A percentile compares a stretch with the other conserved stretches of the same genome.
These are phyloP conservation scores for Limanda limanda DNA, from an alignment of 2,113 vertebrate genomes.

Conservation along the genomic window DNA sequence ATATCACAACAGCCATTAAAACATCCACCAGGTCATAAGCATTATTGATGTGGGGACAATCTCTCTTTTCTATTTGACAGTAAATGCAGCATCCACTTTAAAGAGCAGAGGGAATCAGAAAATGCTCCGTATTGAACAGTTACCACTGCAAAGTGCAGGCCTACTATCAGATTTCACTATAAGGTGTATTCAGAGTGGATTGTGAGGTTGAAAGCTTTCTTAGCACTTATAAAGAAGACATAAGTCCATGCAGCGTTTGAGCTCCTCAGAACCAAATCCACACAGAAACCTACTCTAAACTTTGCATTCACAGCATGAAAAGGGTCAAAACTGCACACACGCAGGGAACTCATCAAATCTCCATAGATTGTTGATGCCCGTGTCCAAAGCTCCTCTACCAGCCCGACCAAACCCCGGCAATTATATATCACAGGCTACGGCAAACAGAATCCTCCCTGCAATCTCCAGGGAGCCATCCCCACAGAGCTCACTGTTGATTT, in stretches of 20 bases:
- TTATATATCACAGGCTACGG: constrained; percentile 20
- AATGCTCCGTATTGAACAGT: constrained; percentile 1
- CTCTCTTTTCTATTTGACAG: constrained; percentile 8
- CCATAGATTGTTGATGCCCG: constrained; percentile 8
- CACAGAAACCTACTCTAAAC: constrained; percentile 11
- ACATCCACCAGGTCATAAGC: not conserved
- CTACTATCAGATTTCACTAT: constrained; percentile 7
- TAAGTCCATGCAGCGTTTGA: not conserved
- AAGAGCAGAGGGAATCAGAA: constrained; percentile 17
- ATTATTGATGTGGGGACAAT: not conserved
- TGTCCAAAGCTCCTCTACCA: constrained; percentile 10
- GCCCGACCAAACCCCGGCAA: constrained; percentile 8
- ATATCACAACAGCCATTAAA: no score
- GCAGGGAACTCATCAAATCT: constrained; percentile 9
- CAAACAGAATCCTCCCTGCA: not conserved
- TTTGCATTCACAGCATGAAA: constrained; percentile 5
- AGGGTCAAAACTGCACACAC: not conserved
- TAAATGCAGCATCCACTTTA: constrained; percentile 7
- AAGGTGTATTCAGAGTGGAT: constrained; percentile 11
- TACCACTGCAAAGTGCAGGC: not conserved
- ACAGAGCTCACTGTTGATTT: constrained; percentile 10
- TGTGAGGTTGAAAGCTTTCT: constrained; percentile 28
- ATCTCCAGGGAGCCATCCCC: not conserved
- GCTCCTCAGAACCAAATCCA: not conserved
- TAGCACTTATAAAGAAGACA: not conserved